Evolutionary conservation across 1,140 invertebrate genomes (phyloP).

Genomic region (Anastrepha obliqua): DNA sequence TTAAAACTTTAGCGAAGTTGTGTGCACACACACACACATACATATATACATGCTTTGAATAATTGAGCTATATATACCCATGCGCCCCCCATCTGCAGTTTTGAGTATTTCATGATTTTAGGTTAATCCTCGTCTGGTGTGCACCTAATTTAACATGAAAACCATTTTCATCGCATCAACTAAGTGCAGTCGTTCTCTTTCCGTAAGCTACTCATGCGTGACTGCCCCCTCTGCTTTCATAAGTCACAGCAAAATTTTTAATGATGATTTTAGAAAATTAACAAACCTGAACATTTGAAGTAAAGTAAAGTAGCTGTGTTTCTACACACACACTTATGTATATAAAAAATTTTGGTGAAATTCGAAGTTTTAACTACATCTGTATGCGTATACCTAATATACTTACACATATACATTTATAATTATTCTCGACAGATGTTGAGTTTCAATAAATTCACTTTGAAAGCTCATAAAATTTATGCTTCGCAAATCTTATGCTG

Average conservation of each 20-base stretch:
- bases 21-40: not conserved
- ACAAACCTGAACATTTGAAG: not conserved
- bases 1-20: not conserved
- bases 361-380: too few relatives aligned
- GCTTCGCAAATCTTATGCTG: not conserved
- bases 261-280: constrained; percentile 39
- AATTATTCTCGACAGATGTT: not conserved
- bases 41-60: not conserved
- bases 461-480: not conserved
- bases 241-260: not conserved
- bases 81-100: too few relatives aligned
- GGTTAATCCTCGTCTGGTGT: too few relatives aligned
- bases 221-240: not conserved
- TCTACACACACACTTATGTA: not conserved
- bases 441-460: not conserved
- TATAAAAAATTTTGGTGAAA: not conserved
- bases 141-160: not conserved
- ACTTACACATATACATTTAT: not conserved
- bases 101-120: too few relatives aligned
- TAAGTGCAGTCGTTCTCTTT: not conserved
- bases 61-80: too few relatives aligned
- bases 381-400: too few relatives aligned
- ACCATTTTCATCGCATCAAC: not conserved
- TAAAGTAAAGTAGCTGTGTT: not conserved
- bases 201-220: not conserved